Conservation (phyloP, 1,140 invertebrate species). For the Drosophila sucinea region DNA sequence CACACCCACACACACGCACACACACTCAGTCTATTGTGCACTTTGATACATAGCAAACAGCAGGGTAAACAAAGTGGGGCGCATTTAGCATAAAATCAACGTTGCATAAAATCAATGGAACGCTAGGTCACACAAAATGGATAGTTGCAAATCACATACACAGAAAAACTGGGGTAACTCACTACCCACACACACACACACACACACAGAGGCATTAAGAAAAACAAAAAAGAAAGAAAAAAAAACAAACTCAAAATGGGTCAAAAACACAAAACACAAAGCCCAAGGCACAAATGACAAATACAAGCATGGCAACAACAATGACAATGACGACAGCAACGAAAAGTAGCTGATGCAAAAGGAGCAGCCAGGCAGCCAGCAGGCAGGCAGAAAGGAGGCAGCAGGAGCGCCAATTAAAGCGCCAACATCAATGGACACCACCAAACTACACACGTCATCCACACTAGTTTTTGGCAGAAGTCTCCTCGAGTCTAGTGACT, state of each 20-base stretch:
- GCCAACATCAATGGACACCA: not conserved
- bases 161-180: slow-evolving; percentile 3
- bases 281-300: slow-evolving; percentile 26
- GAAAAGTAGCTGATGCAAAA: not conserved
- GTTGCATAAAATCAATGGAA: slow-evolving; percentile 23
- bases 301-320: not conserved
- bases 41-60: not conserved
- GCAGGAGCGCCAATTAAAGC: not conserved
- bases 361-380: not conserved
- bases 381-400: too few species aligned
- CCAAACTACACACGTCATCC: too few species aligned
- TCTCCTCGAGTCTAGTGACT: too few species aligned
- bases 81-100: slow-evolving; percentile 20
- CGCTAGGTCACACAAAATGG: slow-evolving; percentile 20
- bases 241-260: slow-evolving; percentile 47
- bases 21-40: not conserved
- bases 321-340: slow-evolving; percentile 19
- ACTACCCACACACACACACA: slow-evolving; percentile 1
- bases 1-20: not conserved
- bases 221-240: not conserved
- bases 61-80: slow-evolving; percentile 19
- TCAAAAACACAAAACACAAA: slow-evolving; percentile 50
- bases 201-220: not conserved
- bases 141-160: slow-evolving; percentile 5
- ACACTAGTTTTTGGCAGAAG: too few species aligned